Evolutionary conservation across 2,888 invertebrate genomes (phyloP).

Genomic region (Drosophila subquinaria): DNA sequence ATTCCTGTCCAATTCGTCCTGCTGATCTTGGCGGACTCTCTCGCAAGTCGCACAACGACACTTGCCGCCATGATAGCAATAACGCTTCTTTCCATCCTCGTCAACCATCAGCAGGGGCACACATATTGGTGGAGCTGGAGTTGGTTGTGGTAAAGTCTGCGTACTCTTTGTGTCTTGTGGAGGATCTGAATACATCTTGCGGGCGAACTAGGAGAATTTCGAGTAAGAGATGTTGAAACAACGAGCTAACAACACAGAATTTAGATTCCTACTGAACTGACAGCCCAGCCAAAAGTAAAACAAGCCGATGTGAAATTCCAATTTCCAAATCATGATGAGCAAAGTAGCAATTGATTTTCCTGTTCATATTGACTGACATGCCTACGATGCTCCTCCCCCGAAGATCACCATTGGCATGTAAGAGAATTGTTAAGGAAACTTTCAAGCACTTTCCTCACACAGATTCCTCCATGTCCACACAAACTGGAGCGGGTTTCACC

Average conservation of each 20-base stretch:
- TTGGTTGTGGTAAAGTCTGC: slow-evolving; percentile 58
- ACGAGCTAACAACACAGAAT: slow-evolving; percentile 14
- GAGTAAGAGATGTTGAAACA: slow-evolving; percentile 13
- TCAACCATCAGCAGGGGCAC: slow-evolving; percentile 70
- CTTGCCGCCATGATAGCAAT: slow-evolving; percentile 75
- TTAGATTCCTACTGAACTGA: slow-evolving; percentile 13
- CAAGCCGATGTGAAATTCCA: background rate
- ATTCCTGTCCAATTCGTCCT: slow-evolving; percentile 51
- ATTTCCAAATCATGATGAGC: background rate
- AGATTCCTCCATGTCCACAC: background rate
- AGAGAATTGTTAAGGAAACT: background rate
- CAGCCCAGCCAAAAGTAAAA: background rate
- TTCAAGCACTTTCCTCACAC: background rate
- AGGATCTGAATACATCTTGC: slow-evolving; percentile 56
- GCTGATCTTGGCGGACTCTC: slow-evolving; percentile 29
- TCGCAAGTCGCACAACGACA: slow-evolving; percentile 56
- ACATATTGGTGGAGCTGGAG: slow-evolving; percentile 29
- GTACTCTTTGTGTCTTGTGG: slow-evolving; percentile 38
- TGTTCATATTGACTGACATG: slow-evolving; percentile 2
- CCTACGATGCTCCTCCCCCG: background rate
- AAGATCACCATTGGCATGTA: background rate
- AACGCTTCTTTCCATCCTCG: slow-evolving; percentile 57
- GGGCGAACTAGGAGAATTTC: slow-evolving; percentile 36
- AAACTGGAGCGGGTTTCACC: background rate
- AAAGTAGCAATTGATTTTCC: background rate